phyloP scores from a whole-genome alignment of 2,888 invertebrate species.

The Bellardia bayeri region DNA sequence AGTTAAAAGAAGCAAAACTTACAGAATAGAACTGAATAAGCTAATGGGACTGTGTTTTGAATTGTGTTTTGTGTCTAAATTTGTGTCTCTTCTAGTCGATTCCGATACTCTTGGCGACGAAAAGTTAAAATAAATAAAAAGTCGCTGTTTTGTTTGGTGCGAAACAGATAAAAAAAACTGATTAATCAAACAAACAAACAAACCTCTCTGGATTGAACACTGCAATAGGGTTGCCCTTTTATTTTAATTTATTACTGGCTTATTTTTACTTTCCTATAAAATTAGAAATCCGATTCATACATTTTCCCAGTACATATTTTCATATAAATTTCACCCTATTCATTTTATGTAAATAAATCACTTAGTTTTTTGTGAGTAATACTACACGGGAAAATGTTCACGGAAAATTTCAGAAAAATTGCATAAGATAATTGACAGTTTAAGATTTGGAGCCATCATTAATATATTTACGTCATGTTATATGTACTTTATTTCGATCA shows the following conservation, averaged over 20 bases:
- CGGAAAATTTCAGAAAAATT: no score
- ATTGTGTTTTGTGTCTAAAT: constrained; percentile 5
- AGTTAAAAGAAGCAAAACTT: background rate
- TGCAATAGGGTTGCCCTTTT: constrained; percentile 23
- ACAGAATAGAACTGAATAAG: background rate
- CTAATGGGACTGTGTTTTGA: constrained; percentile 22
- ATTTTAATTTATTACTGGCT: background rate
- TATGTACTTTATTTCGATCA: no score
- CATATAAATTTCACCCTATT: no score
- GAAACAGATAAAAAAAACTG: constrained; percentile 51
- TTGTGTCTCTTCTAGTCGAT: constrained; percentile 55
- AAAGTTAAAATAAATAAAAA: constrained; percentile 49
- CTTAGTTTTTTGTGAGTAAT: no score
- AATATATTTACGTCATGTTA: no score
- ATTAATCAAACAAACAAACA: constrained; percentile 49
- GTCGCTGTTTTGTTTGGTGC: constrained; percentile 9
- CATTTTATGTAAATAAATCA: no score
- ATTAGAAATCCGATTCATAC: no score
- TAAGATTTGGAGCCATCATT: no score
- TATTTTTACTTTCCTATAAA: no score
- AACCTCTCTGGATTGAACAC: constrained; percentile 1
- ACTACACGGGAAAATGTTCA: no score
- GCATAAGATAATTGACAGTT: no score
- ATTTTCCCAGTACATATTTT: no score
- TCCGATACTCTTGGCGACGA: constrained; percentile 21